A percentile compares a stretch with the other conserved stretches of the same genome.
phyloP scores from a whole-genome alignment of 2,113 vertebrate genomes.

The Dromiciops gliroides region DNA sequence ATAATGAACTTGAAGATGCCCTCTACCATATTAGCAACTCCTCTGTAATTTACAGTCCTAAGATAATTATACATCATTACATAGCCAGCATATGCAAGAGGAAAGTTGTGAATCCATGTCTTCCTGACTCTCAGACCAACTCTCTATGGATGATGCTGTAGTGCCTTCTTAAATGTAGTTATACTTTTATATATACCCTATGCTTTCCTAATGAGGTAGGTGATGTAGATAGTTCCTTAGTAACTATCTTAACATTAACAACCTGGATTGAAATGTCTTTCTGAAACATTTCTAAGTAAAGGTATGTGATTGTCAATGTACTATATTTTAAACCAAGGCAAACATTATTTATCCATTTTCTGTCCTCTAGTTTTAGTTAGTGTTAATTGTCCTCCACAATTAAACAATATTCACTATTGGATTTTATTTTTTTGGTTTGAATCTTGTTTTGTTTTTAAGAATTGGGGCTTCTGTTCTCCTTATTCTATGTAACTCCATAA shows the following conservation, averaged over 20 bases:
- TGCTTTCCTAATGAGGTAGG: not conserved
- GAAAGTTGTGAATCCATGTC: not conserved
- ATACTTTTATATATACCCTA: not conserved
- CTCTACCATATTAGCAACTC: not conserved
- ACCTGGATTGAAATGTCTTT: not conserved
- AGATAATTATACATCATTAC: not conserved
- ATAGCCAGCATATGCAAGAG: not conserved
- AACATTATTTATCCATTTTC: not conserved
- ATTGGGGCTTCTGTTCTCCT: not conserved
- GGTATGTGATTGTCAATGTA: not conserved
- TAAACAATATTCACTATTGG: not conserved
- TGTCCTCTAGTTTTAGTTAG: not conserved
- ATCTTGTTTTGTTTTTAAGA: not conserved
- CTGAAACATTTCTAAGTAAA: conserved; percentile 10
- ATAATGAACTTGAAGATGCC: not conserved
- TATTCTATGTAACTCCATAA: not conserved
- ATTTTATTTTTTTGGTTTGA: not conserved
- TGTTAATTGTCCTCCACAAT: not conserved
- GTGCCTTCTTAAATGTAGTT: not conserved
- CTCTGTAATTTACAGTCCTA: not conserved
- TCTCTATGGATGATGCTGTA: not conserved
- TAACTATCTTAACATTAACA: not conserved
- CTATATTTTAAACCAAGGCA: not conserved
- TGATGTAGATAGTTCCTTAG: not conserved
- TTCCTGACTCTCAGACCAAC: not conserved